Conservation (phyloP, 1,140 invertebrate genomes). For the Diabrotica virgifera region DNA sequence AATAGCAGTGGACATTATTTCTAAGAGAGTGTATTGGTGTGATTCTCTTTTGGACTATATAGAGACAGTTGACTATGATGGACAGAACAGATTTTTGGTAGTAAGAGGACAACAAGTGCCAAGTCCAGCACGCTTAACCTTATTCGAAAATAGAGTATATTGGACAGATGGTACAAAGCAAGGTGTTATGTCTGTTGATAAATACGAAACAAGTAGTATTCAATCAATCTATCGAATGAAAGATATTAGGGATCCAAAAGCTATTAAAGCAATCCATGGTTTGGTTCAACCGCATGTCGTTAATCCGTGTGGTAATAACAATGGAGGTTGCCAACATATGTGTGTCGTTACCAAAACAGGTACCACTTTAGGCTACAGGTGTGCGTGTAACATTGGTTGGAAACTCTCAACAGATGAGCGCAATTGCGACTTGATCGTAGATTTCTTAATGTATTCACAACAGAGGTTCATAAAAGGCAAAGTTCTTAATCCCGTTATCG, state of each 20-base stretch:
- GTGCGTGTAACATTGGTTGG: constrained; percentile 92
- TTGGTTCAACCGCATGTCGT: constrained; percentile 71
- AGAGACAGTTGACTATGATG: constrained; percentile 95
- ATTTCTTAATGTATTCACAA: constrained; percentile 96
- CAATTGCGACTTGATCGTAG: constrained; percentile 80
- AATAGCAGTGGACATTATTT: constrained; percentile 81
- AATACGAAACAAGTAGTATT: constrained; percentile 76
- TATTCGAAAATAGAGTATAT: constrained; percentile 89
- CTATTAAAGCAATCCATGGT: constrained; percentile 76
- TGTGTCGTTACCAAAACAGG: constrained; percentile 86
- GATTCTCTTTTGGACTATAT: constrained; percentile 96
- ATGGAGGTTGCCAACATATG: constrained; percentile 92
- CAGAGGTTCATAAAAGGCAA: constrained; percentile 96
- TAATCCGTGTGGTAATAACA: constrained; percentile 88
- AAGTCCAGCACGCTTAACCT: constrained; percentile 75
- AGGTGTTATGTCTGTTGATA: constrained; percentile 87
- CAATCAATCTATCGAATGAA: constrained; percentile 76
- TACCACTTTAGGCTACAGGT: constrained; percentile 80
- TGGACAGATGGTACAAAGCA: constrained; percentile 97
- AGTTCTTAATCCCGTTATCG: constrained; percentile 82
- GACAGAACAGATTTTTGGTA: constrained; percentile 73
- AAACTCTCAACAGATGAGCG: constrained; percentile 70
- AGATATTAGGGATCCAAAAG: constrained; percentile 78
- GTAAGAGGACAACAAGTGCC: constrained; percentile 82
- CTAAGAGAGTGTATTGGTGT: constrained; percentile 91